Percentiles rank a stretch among this genome's conserved stretches.
Conservation (phyloP, 2,113 vertebrate species). For the Phasianus colchicus region DNA sequence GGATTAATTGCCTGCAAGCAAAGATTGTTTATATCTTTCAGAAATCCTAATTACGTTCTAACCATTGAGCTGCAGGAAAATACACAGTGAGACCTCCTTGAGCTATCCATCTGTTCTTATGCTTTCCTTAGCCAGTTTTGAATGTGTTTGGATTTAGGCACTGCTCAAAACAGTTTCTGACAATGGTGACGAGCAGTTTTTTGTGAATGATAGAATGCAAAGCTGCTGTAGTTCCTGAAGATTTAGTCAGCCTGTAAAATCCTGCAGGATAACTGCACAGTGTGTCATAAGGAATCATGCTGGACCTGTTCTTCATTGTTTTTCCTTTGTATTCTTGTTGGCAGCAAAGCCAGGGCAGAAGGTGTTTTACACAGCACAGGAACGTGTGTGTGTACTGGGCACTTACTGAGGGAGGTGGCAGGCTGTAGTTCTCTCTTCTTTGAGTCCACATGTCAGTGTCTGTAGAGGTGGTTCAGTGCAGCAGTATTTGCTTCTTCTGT, state of each 20-base stretch:
- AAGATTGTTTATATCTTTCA: background rate
- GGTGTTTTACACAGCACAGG: background rate
- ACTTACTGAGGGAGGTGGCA: background rate
- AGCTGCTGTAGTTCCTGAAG: background rate
- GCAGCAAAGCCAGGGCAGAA: background rate
- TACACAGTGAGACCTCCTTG: background rate
- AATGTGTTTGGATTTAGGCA: background rate
- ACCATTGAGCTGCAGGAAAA: background rate
- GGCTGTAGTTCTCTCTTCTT: background rate
- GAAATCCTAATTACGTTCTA: background rate
- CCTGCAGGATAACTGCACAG: background rate
- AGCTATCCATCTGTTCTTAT: background rate
- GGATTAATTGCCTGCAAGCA: background rate
- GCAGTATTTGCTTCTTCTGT: background rate
- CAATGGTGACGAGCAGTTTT: background rate
- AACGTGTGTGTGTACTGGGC: background rate
- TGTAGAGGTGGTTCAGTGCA: background rate
- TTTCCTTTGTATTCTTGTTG: background rate
- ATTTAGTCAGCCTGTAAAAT: fast-evolving
- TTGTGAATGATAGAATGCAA: background rate
- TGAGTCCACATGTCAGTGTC: background rate
- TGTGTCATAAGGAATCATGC: background rate
- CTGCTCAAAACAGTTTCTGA: background rate
- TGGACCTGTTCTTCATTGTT: background rate
- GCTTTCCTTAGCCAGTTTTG: background rate